A percentile compares a stretch with the other conserved stretches of the same genome.
These are phyloP conservation scores for Pollachius pollachius DNA, from an alignment of 2,113 vertebrate genomes.

Conservation along the genomic window DNA sequence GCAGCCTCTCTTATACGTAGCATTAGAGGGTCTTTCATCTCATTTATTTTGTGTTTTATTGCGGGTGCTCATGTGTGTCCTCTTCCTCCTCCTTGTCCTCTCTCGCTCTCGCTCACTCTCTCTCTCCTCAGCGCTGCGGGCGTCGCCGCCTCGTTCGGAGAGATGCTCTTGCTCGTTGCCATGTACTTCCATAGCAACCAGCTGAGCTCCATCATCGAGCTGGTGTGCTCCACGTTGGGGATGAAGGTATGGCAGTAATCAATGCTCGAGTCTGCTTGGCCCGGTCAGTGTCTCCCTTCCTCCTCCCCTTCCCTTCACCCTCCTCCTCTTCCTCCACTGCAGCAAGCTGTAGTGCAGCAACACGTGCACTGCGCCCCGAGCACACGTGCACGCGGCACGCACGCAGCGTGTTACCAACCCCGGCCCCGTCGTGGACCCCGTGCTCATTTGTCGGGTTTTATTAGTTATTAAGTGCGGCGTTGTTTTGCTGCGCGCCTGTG, in stretches of 20 bases:
- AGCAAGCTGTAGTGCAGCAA: slow-evolving; percentile 54
- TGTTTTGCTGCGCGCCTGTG: slow-evolving; percentile 45
- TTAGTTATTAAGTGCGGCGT: slow-evolving; percentile 58
- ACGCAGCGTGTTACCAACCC: neutral
- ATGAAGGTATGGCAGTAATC: slow-evolving; percentile 89
- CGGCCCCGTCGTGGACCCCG: slow-evolving; percentile 11
- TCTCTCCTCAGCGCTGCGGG: slow-evolving; percentile 84
- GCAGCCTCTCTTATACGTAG: no score
- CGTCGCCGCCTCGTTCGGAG: slow-evolving; percentile 96
- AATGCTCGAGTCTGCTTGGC: slow-evolving; percentile 41
- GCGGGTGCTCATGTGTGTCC: slow-evolving; percentile 11
- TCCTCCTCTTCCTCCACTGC: slow-evolving; percentile 10
- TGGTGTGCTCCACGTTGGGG: slow-evolving; percentile 91
- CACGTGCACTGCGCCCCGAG: slow-evolving; percentile 12
- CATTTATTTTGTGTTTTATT: slow-evolving; percentile 23
- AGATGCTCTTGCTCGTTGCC: slow-evolving; percentile 96
- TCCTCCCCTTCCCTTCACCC: no score
- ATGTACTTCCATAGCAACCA: slow-evolving; percentile 99
- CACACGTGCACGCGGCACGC: slow-evolving; percentile 34
- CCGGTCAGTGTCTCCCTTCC: neutral
- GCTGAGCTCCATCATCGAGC: slow-evolving; percentile 91
- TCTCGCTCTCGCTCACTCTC: neutral
- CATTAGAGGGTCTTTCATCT: neutral
- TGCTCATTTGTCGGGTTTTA: slow-evolving; percentile 47
- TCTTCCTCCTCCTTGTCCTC: slow-evolving; percentile 31